Evolutionary conservation across 1,140 invertebrate species (phyloP).

Genomic region (Zaprionus tsacasi): DNA sequence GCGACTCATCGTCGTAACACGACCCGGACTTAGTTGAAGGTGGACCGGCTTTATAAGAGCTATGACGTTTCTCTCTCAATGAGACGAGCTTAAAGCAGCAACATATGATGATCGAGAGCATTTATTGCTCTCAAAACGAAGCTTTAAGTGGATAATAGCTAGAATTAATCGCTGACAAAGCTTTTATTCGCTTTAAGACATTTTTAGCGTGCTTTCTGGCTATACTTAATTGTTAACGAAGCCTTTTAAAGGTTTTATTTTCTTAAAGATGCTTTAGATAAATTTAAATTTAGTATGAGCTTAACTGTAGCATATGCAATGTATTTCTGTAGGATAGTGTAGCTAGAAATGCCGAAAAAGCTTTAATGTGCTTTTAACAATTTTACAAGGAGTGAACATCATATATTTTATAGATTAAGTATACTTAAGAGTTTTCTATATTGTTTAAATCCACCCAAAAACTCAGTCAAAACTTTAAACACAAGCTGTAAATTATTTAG

Average conservation of each 20-base stretch:
- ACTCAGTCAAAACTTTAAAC: background rate
- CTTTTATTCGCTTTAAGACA: background rate
- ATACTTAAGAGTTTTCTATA: background rate
- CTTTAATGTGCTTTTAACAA: background rate
- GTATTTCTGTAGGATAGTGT: too few species aligned
- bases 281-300: too few species aligned
- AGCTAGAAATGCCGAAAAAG: too few species aligned
- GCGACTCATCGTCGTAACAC: conserved; percentile 20
- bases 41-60: background rate
- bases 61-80: conserved; percentile 9
- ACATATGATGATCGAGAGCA: background rate
- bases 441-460: background rate
- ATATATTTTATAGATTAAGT: background rate
- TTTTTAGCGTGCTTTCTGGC: too few species aligned
- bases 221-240: too few species aligned
- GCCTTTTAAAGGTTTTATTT: background rate
- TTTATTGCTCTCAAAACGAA: background rate
- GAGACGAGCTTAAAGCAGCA: conserved; percentile 11
- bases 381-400: background rate
- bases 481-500: background rate
- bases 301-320: too few species aligned
- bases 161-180: background rate
- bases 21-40: conserved; percentile 25
- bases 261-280: too few species aligned
- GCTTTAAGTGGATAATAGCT: background rate